Percentiles rank a stretch among this genome's conserved stretches.
These are phyloP conservation scores for Neolamprologus falcicula DNA, from an alignment of 2,113 vertebrate species.

Conservation along the genomic window DNA sequence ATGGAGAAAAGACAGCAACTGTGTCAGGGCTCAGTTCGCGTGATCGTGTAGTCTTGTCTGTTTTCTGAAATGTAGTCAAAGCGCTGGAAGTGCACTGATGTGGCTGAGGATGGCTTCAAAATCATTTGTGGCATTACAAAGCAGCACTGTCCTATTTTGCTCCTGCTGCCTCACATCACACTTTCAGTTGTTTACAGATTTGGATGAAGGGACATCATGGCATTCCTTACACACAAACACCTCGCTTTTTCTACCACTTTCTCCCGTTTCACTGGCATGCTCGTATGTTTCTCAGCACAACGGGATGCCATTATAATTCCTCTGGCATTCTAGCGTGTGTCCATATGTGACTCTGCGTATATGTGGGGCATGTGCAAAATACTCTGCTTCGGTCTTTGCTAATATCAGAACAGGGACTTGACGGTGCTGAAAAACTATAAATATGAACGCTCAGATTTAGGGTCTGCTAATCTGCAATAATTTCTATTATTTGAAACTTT, in stretches of 20 bases:
- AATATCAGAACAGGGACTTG: background rate
- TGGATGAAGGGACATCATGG: slow-evolving; percentile 25
- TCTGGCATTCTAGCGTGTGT: slow-evolving; percentile 33
- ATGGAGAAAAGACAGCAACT: background rate
- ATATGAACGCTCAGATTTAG: background rate
- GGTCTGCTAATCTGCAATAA: background rate
- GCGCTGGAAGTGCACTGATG: background rate
- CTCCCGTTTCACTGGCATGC: slow-evolving; percentile 20
- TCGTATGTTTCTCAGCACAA: slow-evolving; percentile 30
- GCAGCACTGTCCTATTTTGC: slow-evolving; percentile 35
- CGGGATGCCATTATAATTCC: slow-evolving; percentile 51
- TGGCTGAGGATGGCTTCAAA: background rate
- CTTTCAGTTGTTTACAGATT: slow-evolving; percentile 56
- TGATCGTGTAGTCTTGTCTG: background rate
- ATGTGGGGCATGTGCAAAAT: slow-evolving; percentile 15
- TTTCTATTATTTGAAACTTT: background rate
- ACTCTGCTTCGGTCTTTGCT: background rate
- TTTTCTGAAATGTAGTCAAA: slow-evolving; percentile 6
- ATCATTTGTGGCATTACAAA: slow-evolving; percentile 20
- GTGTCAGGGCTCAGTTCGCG: slow-evolving; percentile 27
- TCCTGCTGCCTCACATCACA: slow-evolving; percentile 38
- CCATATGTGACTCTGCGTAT: background rate
- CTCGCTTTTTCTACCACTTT: slow-evolving; percentile 39
- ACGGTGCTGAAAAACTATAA: background rate
- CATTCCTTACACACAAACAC: slow-evolving; percentile 28